A percentile compares a stretch with the other conserved stretches of the same genome.
Evolutionary conservation across 2,113 vertebrate genomes (phyloP).

Genomic region (Xyliphius kryptos): DNA sequence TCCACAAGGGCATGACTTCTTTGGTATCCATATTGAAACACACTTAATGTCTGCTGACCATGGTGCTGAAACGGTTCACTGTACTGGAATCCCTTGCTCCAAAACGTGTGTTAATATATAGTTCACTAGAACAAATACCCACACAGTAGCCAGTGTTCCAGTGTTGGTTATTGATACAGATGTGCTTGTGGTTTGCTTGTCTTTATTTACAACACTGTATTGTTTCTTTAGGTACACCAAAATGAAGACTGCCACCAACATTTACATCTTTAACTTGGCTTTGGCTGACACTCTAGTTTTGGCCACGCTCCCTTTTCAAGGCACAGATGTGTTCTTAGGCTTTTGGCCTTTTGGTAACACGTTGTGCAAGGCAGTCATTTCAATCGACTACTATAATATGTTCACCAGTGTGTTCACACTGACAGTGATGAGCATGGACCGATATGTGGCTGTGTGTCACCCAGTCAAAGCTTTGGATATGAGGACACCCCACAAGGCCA

Average conservation of each 20-base stretch:
- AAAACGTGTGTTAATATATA: no score
- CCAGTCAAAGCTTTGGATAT: conserved; percentile 96
- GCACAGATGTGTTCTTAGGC: conserved; percentile 85
- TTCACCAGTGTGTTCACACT: conserved; percentile 96
- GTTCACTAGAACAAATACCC: no score
- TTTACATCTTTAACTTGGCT: conserved; percentile 95
- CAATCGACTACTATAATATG: conserved; percentile 99
- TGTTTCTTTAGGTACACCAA: conserved; percentile 79
- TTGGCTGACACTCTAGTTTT: conserved; percentile 87
- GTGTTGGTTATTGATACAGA: no score
- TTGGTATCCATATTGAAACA: no score
- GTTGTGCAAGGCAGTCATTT: conserved; percentile 87
- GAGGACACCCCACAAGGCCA: conserved; percentile 94
- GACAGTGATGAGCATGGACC: conserved; percentile 96
- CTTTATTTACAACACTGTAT: no score
- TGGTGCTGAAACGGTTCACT: no score
- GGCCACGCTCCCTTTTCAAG: conserved; percentile 92
- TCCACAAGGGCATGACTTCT: no score
- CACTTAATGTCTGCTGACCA: no score
- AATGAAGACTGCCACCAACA: conserved; percentile 98
- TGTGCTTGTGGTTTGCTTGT: no score
- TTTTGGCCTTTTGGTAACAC: conserved; percentile 93
- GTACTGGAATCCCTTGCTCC: no score
- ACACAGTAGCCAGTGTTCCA: no score
- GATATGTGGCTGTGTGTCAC: conserved; percentile 95